Percentiles rank a stretch among this genome's conserved stretches.
These are phyloP conservation scores for Sinohyriopsis cumingii DNA, from an alignment of 2,888 invertebrate species.

Conservation along the genomic window DNA sequence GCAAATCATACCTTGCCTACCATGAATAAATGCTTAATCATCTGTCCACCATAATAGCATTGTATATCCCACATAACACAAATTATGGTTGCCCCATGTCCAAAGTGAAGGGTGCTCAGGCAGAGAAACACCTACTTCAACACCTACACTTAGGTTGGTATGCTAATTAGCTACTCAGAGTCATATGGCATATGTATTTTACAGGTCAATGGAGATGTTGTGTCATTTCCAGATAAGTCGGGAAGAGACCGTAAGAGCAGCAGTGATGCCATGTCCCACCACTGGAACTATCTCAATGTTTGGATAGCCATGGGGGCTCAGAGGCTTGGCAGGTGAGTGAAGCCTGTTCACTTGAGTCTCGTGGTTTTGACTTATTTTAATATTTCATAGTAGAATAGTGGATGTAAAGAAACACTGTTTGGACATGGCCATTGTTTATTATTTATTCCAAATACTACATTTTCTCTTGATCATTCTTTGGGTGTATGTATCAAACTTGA, in stretches of 20 bases:
- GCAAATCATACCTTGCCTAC: too few species aligned
- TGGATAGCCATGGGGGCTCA: conserved; percentile 47
- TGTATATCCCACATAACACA: too few species aligned
- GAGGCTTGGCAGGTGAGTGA: conserved; percentile 26
- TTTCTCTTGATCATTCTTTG: too few species aligned
- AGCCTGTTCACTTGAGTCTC: neutral
- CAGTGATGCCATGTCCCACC: conserved; percentile 27
- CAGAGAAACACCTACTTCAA: too few species aligned
- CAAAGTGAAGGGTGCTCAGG: too few species aligned
- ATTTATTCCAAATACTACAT: neutral
- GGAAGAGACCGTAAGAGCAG: conserved; percentile 29
- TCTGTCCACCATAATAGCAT: too few species aligned
- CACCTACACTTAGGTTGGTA: too few species aligned
- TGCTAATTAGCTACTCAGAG: too few species aligned
- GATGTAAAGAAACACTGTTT: neutral
- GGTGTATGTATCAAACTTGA: too few species aligned
- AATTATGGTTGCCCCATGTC: too few species aligned
- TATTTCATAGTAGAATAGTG: too few species aligned
- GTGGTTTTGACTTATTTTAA: neutral
- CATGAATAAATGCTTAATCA: too few species aligned
- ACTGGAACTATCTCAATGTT: conserved; percentile 39
- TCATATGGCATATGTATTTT: conserved; percentile 3
- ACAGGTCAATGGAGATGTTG: conserved; percentile 32
- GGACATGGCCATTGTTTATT: neutral
- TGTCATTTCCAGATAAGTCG: conserved; percentile 28